Conservation (phyloP, 2,888 invertebrate species). For the Electrophaes corylata region DNA sequence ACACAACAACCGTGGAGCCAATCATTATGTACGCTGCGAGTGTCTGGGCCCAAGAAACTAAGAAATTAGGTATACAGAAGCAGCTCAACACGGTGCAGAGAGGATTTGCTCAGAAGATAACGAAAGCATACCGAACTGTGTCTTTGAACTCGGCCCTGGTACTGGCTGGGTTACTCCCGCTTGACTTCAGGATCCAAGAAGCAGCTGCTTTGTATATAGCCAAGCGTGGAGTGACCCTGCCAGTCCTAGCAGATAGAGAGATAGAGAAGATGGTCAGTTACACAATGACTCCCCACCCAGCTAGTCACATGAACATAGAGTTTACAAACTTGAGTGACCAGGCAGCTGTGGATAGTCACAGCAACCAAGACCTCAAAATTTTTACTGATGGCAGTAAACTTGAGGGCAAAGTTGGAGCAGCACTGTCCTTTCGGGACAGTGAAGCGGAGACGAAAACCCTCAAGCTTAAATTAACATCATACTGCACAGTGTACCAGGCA, state of each 20-base stretch:
- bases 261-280: neutral
- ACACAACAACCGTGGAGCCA: neutral
- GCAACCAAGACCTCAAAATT: no score
- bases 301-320: no score
- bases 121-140: constrained; percentile 1
- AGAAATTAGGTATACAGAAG: constrained; percentile 7
- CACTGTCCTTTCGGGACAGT: no score
- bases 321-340: no score
- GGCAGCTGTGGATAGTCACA: no score
- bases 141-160: constrained; percentile 12
- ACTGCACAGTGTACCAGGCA: no score
- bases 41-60: neutral
- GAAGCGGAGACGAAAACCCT: no score
- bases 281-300: no score
- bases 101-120: constrained; percentile 1
- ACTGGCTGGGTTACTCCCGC: constrained; percentile 20
- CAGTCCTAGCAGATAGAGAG: constrained; percentile 1
- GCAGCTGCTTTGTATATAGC: neutral
- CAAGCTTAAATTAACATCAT: no score
- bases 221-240: constrained; percentile 1
- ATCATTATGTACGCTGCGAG: neutral
- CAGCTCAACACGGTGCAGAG: neutral
- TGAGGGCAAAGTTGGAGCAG: no score
- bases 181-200: constrained; percentile 21
- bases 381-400: no score